Percentiles rank a stretch among this genome's conserved stretches.
Evolutionary conservation across 2,888 invertebrate genomes (phyloP).

Genomic region (Parasteatoda lunata): DNA sequence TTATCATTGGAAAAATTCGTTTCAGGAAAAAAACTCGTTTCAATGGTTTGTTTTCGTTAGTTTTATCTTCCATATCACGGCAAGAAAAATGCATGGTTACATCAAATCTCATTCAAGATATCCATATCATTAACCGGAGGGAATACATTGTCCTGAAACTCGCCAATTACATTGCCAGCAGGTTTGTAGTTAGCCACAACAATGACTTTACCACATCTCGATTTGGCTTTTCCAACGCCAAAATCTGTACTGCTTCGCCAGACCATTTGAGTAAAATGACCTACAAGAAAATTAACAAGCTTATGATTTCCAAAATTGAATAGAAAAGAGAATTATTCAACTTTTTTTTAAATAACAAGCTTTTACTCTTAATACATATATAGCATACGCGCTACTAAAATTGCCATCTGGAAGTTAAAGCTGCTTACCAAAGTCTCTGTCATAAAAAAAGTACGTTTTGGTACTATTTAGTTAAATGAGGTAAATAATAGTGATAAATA

Average conservation of each 20-base stretch:
- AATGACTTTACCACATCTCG: conserved; percentile 73
- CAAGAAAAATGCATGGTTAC: not conserved
- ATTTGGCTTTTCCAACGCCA: conserved; percentile 74
- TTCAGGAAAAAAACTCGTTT: not conserved
- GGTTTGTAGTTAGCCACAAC: conserved; percentile 75
- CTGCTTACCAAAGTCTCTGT: too few species aligned
- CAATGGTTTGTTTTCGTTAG: not conserved
- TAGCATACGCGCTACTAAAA: too few species aligned
- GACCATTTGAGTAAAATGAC: conserved; percentile 75
- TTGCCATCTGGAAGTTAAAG: too few species aligned
- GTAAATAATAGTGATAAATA: too few species aligned
- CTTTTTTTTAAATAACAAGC: too few species aligned
- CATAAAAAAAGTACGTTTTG: too few species aligned
- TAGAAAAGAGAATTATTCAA: too few species aligned
- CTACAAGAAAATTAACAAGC: conserved; percentile 67
- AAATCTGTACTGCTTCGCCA: conserved; percentile 74
- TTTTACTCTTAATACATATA: too few species aligned
- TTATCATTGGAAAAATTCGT: not conserved
- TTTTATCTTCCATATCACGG: not conserved
- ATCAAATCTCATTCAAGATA: conserved; percentile 43
- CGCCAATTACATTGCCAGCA: conserved; percentile 74
- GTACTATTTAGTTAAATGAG: too few species aligned
- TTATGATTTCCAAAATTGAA: too few species aligned
- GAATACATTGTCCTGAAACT: conserved; percentile 73
- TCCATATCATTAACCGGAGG: conserved; percentile 68